Evolutionary conservation across 2,888 invertebrate genomes (phyloP).

Genomic region (Torymus tubicola): DNA sequence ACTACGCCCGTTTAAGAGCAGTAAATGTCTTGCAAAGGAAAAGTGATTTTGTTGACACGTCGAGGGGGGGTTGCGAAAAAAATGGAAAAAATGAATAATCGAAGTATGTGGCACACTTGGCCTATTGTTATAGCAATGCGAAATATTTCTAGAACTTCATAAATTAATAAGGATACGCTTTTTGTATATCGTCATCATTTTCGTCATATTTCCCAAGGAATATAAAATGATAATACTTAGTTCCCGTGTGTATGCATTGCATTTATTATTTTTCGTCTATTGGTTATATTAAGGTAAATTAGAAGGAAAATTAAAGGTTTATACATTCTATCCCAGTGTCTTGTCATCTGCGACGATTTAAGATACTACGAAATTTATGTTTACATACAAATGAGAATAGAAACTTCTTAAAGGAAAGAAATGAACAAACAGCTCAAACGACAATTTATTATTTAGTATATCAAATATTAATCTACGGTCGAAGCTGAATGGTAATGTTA

Average conservation of each 20-base stretch:
- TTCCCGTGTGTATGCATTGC: constrained; percentile 50
- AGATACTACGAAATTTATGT: constrained; percentile 28
- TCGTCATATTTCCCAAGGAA: constrained; percentile 41
- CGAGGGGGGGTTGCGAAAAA: constrained; percentile 54
- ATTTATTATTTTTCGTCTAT: constrained; percentile 54
- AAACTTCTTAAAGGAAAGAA: constrained; percentile 35
- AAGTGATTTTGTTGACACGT: constrained; percentile 61
- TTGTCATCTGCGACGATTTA: constrained; percentile 30
- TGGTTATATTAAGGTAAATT: constrained; percentile 29
- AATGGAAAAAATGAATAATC: constrained; percentile 34
- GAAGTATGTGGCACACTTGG: constrained; percentile 54
- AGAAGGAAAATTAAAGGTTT: constrained; percentile 28
- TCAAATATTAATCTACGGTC: constrained; percentile 63
- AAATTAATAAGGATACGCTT: constrained; percentile 44
- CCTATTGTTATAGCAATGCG: constrained; percentile 50
- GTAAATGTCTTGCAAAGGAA: constrained; percentile 58
- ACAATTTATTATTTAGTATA: constrained; percentile 61
- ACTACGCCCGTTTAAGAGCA: constrained; percentile 59
- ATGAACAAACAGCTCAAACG: constrained; percentile 43
- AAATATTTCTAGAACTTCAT: constrained; percentile 54
- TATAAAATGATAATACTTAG: constrained; percentile 52
- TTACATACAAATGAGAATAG: neutral
- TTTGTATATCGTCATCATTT: constrained; percentile 44
- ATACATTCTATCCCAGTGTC: constrained; percentile 49
- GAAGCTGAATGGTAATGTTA: constrained; percentile 68